A percentile compares a stretch with the other conserved stretches of the same genome.
phyloP scores from a whole-genome alignment of 2,888 invertebrate genomes.

The Chrysodeixis includens region DNA sequence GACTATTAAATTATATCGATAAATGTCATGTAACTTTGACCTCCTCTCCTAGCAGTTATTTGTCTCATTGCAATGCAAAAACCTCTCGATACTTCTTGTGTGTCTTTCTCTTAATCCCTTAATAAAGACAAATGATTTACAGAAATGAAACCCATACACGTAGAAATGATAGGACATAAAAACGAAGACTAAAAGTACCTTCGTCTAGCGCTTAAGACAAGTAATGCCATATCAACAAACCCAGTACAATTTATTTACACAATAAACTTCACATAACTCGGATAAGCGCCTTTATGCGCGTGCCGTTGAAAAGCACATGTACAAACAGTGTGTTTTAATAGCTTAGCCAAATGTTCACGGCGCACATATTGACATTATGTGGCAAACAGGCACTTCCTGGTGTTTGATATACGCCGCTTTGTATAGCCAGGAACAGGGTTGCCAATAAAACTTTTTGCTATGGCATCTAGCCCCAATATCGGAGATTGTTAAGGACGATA shows the following conservation, averaged over 20 bases:
- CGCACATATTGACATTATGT: slow-evolving; percentile 72
- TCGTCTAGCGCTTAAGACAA: no score
- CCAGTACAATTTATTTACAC: slow-evolving; percentile 29
- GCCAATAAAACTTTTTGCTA: background rate
- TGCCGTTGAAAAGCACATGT: slow-evolving; percentile 70
- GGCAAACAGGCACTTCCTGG: slow-evolving; percentile 68
- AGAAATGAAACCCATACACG: background rate
- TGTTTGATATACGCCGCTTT: slow-evolving; percentile 65
- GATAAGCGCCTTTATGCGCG: slow-evolving; percentile 52
- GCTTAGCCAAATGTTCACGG: slow-evolving; percentile 68
- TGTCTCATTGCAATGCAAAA: no score
- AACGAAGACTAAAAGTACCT: background rate
- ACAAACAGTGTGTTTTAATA: slow-evolving; percentile 76
- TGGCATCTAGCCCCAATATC: no score
- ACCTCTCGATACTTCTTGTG: no score
- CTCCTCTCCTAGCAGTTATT: no score
- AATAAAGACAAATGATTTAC: background rate
- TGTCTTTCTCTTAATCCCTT: no score
- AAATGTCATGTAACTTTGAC: no score
- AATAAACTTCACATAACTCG: slow-evolving; percentile 47
- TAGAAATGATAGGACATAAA: background rate
- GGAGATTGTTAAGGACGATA: no score
- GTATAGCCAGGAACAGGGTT: slow-evolving; percentile 35
- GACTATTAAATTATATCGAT: no score
- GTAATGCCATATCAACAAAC: background rate